Conservation (phyloP, 2,888 invertebrate genomes). For the Xestia ashworthii region DNA sequence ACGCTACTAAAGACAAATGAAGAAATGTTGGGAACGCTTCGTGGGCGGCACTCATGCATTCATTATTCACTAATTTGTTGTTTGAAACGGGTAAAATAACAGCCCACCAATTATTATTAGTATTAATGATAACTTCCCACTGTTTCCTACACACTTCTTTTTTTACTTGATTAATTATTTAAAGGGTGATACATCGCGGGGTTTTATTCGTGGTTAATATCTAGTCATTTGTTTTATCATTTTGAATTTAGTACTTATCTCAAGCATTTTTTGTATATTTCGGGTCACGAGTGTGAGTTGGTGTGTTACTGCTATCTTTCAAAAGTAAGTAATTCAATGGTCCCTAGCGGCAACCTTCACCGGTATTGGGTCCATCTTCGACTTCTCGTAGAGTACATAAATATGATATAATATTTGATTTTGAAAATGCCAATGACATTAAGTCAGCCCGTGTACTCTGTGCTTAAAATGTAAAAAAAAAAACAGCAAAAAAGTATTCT, state of each 20-base stretch:
- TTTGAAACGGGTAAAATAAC: slow-evolving; percentile 87
- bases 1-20: slow-evolving; percentile 84
- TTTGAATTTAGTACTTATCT: slow-evolving; percentile 52
- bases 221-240: slow-evolving; percentile 46
- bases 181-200: slow-evolving; percentile 54
- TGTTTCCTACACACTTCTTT: slow-evolving; percentile 78
- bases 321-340: neutral
- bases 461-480: neutral
- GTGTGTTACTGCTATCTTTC: neutral
- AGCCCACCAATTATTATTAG: slow-evolving; percentile 88
- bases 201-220: slow-evolving; percentile 39
- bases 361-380: neutral
- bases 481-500: neutral
- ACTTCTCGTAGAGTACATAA: neutral
- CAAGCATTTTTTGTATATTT: slow-evolving; percentile 26
- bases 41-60: slow-evolving; percentile 88
- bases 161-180: slow-evolving; percentile 66
- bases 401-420: too few relatives aligned
- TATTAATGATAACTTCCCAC: slow-evolving; percentile 86
- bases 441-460: neutral
- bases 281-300: too few relatives aligned
- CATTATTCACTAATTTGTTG: slow-evolving; percentile 89
- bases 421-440: neutral
- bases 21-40: slow-evolving; percentile 82
- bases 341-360: neutral